Conservation (phyloP, 2,888 invertebrate genomes). For the Phyllotreta striolata region DNA sequence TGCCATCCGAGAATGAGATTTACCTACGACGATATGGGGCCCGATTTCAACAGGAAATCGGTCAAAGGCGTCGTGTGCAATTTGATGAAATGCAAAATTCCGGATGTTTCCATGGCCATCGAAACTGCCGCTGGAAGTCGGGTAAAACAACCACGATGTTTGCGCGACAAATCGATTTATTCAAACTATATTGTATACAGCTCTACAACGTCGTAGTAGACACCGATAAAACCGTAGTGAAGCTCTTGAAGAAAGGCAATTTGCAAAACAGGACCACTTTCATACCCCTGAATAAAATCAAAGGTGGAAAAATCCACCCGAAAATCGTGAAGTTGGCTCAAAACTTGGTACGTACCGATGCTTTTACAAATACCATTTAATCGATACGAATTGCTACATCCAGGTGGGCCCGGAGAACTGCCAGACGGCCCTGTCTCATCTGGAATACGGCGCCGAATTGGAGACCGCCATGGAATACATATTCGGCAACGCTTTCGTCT, state of each 20-base stretch:
- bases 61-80: constrained; percentile 84
- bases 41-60: constrained; percentile 71
- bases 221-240: constrained; percentile 83
- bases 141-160: constrained; percentile 63
- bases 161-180: not conserved
- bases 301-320: constrained; percentile 68
- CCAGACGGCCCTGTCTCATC: constrained; percentile 79
- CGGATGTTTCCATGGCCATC: constrained; percentile 76
- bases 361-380: not conserved
- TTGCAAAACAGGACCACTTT: constrained; percentile 84
- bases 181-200: constrained; percentile 66
- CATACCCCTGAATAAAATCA: constrained; percentile 91
- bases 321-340: constrained; percentile 67
- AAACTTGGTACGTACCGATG: constrained; percentile 66
- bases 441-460: constrained; percentile 72
- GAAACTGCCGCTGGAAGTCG: constrained; percentile 86
- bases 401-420: constrained; percentile 84
- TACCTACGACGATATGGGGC: constrained; percentile 80
- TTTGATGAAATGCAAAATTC: constrained; percentile 77
- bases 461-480: constrained; percentile 85
- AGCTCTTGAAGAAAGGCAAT: constrained; percentile 82
- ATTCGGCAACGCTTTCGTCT: constrained; percentile 87
- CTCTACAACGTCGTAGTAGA: constrained; percentile 92
- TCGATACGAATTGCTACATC: constrained; percentile 15
- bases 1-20: constrained; percentile 70